A percentile compares a stretch with the other conserved stretches of the same genome.
These are phyloP conservation scores for Scaptomyza flava DNA, from an alignment of 2,888 invertebrate species.

Conservation along the genomic window DNA sequence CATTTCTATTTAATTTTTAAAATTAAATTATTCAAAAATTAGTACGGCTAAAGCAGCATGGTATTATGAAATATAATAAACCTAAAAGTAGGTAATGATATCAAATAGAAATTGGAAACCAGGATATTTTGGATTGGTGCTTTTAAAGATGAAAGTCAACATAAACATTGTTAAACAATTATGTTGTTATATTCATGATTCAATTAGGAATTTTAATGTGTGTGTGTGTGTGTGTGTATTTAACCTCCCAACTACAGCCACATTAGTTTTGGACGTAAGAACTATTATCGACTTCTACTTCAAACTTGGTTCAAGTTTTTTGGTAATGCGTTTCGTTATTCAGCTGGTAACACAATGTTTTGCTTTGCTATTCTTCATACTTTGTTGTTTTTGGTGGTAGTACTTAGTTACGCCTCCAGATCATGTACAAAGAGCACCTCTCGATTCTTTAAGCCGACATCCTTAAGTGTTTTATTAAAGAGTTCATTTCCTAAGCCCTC, in stretches of 20 bases:
- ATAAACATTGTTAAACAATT: constrained; percentile 71
- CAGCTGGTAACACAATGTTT: constrained; percentile 57
- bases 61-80: constrained; percentile 7
- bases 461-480: constrained; percentile 82
- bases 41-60: constrained; percentile 64
- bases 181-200: constrained; percentile 59
- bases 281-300: constrained; percentile 60
- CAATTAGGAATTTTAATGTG: constrained; percentile 66
- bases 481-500: constrained; percentile 51
- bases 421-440: constrained; percentile 98
- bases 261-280: constrained; percentile 35
- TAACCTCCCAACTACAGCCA: constrained; percentile 7
- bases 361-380: constrained; percentile 1
- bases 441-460: constrained; percentile 93
- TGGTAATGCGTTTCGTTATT: constrained; percentile 61
- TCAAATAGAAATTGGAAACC: constrained; percentile 14
- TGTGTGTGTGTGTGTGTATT: constrained; percentile 21
- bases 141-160: constrained; percentile 41
- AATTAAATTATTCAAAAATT: constrained; percentile 60
- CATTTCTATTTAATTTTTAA: constrained; percentile 50
- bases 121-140: constrained; percentile 6
- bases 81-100: constrained; percentile 7
- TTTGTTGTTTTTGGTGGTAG: constrained; percentile 32
- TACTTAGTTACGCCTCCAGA: constrained; percentile 88
- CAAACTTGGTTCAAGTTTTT: constrained; percentile 72